Evolutionary conservation across 2,888 invertebrate genomes (phyloP).

Genomic region (Drosophila algonquin): DNA sequence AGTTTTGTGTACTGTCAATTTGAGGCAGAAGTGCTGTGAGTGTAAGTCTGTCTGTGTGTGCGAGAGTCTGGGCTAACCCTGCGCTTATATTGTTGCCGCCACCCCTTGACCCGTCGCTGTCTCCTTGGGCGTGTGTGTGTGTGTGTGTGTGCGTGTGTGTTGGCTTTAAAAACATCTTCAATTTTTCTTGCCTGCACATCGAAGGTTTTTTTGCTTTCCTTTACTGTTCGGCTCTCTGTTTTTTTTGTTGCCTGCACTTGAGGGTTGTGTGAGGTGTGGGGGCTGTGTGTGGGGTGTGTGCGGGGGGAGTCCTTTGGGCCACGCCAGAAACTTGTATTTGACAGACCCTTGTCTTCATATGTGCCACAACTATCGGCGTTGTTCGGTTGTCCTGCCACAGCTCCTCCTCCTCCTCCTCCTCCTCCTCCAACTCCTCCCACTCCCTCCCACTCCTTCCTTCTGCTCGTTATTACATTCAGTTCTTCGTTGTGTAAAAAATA

Average conservation of each 20-base stretch:
- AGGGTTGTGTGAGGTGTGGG: neutral
- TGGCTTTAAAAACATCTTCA: constrained; percentile 77
- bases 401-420: constrained; percentile 7
- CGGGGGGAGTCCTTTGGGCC: constrained; percentile 40
- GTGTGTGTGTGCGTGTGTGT: constrained; percentile 7
- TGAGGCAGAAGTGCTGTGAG: constrained; percentile 51
- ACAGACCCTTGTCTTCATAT: constrained; percentile 80
- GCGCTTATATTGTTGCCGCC: constrained; percentile 55
- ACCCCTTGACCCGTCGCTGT: constrained; percentile 29
- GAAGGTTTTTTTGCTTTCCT: constrained; percentile 28
- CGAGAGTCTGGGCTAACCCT: constrained; percentile 43
- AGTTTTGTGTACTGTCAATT: constrained; percentile 78
- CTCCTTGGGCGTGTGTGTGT: constrained; percentile 5
- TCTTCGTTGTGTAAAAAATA: constrained; percentile 47
- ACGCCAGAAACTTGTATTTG: constrained; percentile 78
- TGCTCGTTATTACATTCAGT: constrained; percentile 65
- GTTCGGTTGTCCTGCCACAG: constrained; percentile 32
- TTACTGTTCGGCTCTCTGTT: neutral
- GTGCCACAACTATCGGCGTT: constrained; percentile 65
- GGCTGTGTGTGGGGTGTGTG: neutral
- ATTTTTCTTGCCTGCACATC: constrained; percentile 66
- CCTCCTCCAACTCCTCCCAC: constrained; percentile 1
- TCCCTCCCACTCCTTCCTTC: constrained; percentile 5
- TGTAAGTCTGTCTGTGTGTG: constrained; percentile 3
- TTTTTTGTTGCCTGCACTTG: constrained; percentile 10